Conservation (phyloP, 2,113 vertebrate species). For the Perccottus glenii region DNA sequence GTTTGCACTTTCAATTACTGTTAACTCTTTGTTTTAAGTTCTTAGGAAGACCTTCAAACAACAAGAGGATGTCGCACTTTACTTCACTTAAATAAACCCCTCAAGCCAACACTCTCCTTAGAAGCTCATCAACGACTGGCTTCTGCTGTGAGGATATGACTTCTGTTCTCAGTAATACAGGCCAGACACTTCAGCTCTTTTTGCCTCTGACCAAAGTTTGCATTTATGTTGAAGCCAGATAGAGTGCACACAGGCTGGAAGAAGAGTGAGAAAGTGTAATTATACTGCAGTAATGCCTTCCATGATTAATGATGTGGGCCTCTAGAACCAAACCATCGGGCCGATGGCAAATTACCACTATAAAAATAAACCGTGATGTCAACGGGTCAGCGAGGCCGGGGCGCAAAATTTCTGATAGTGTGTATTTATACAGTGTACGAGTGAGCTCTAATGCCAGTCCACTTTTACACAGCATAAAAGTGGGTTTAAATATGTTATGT, state of each 20-base stretch:
- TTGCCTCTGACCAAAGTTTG: not conserved
- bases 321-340: slow-evolving; percentile 69
- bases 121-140: not conserved
- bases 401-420: slow-evolving; percentile 67
- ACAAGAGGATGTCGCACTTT: slow-evolving; percentile 19
- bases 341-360: slow-evolving; percentile 74
- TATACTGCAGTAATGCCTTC: slow-evolving; percentile 71
- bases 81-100: slow-evolving; percentile 15
- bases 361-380: slow-evolving; percentile 77
- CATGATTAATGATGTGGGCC: slow-evolving; percentile 76
- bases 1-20: slow-evolving; percentile 53
- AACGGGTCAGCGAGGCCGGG: slow-evolving; percentile 71
- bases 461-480: slow-evolving; percentile 23
- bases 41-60: slow-evolving; percentile 21
- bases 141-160: slow-evolving; percentile 7
- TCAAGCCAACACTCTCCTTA: not conserved
- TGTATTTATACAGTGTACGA: slow-evolving; percentile 66
- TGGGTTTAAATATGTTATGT: not conserved
- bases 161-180: not conserved
- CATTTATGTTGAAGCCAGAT: slow-evolving; percentile 31
- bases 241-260: slow-evolving; percentile 31
- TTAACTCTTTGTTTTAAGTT: slow-evolving; percentile 35
- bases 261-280: slow-evolving; percentile 71
- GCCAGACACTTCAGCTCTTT: not conserved
- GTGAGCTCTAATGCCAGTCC: slow-evolving; percentile 61